phyloP scores from a whole-genome alignment of 2,113 vertebrate genomes.

The Columba livia region DNA sequence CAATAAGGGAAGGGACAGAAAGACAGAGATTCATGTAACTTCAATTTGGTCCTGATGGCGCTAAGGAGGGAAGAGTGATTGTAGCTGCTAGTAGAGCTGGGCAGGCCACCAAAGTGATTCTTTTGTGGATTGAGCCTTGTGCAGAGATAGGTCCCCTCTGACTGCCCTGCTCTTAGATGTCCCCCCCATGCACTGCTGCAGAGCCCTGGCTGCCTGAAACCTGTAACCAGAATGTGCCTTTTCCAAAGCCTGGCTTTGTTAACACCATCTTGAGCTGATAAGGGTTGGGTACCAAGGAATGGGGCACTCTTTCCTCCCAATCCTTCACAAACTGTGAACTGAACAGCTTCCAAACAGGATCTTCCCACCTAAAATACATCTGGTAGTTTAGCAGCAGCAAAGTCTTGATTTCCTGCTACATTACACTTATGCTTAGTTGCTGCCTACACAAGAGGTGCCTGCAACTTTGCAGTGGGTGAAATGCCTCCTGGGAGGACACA shows the following conservation, averaged over 20 bases:
- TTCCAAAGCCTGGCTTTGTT: background rate
- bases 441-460: background rate
- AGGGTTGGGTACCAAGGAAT: background rate
- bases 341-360: background rate
- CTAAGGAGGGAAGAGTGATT: background rate
- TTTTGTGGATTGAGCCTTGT: background rate
- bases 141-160: background rate
- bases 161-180: background rate
- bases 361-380: background rate
- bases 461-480: background rate
- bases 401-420: background rate
- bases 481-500: background rate
- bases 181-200: rapidly evolving
- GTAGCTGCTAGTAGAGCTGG: background rate
- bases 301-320: background rate
- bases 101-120: background rate
- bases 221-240: rapidly evolving
- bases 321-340: background rate
- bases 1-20: constrained; percentile 16
- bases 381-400: background rate
- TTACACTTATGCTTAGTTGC: background rate
- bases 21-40: background rate
- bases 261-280: background rate
- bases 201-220: background rate
- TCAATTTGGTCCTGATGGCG: constrained; percentile 23